These are phyloP conservation scores for Alca torda DNA, from an alignment of 2,797 vertebrate genomes.

Conservation along the genomic window DNA sequence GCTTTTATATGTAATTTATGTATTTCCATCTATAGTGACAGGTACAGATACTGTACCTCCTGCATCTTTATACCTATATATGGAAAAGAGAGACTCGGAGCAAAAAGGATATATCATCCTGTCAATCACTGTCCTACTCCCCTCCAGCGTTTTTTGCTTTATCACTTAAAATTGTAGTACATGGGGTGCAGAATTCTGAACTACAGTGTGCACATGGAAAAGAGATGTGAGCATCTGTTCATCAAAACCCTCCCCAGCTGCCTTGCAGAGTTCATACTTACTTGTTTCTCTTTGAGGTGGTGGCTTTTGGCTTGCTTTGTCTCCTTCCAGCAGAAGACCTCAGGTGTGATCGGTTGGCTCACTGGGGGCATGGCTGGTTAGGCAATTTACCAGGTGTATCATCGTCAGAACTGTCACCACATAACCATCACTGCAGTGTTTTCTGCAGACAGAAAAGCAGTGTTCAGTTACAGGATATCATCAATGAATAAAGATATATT, in stretches of 20 bases:
- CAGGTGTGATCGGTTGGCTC: neutral
- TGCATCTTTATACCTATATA: neutral
- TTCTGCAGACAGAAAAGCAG: neutral
- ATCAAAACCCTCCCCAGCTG: neutral
- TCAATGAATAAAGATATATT: neutral
- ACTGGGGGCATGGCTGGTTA: neutral
- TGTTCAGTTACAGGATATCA: neutral
- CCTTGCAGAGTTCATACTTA: neutral
- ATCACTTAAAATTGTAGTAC: neutral
- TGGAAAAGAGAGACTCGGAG: neutral
- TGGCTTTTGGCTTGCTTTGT: neutral
- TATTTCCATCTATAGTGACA: neutral
- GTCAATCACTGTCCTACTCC: neutral
- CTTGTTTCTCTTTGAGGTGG: neutral
- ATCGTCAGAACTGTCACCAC: neutral
- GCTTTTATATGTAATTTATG: neutral
- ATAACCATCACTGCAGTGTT: neutral
- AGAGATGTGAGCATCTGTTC: neutral
- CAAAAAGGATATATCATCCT: neutral
- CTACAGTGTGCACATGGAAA: neutral
- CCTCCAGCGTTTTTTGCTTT: neutral
- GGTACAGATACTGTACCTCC: neutral
- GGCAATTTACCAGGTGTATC: neutral
- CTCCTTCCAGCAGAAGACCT: neutral
- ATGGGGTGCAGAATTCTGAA: neutral